A percentile compares a stretch with the other conserved stretches of the same genome.
These are phyloP conservation scores for Turritopsis rubra DNA, from an alignment of 30 jellyfish, hydroid and myxozoan species.

Conservation along the genomic window DNA sequence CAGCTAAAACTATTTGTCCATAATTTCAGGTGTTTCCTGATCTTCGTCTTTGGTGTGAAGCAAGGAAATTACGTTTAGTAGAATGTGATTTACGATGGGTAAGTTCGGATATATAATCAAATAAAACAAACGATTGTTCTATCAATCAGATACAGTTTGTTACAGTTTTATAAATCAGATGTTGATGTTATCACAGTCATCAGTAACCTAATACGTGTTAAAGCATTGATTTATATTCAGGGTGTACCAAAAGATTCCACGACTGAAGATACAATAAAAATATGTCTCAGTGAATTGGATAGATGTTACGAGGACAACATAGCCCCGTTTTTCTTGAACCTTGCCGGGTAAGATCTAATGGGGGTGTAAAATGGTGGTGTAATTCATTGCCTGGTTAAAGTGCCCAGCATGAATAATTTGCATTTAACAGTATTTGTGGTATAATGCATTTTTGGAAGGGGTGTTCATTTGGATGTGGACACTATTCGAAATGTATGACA, in stretches of 20 bases:
- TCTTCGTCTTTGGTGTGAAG: constrained; percentile 96
- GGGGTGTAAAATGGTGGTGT: background rate
- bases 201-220: too few species aligned
- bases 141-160: background rate
- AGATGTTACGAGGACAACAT: constrained; percentile 93
- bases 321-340: constrained; percentile 86
- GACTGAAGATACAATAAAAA: constrained; percentile 91
- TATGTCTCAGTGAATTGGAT: constrained; percentile 91
- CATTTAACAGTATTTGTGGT: too few species aligned
- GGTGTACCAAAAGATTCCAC: constrained; percentile 99
- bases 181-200: background rate
- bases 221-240: constrained; percentile 20
- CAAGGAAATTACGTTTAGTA: constrained; percentile 88
- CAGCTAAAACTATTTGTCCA: background rate
- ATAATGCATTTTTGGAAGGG: too few species aligned
- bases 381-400: background rate
- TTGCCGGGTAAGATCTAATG: constrained; percentile 77
- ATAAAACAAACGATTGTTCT: background rate
- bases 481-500: too few species aligned
- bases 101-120: background rate
- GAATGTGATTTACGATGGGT: constrained; percentile 99
- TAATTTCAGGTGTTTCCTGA: constrained; percentile 87
- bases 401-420: background rate
- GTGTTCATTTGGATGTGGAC: too few species aligned
- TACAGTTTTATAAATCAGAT: background rate